phyloP scores from a whole-genome alignment of 2,797 vertebrate species.

The Melanotaenia maccullochi region DNA sequence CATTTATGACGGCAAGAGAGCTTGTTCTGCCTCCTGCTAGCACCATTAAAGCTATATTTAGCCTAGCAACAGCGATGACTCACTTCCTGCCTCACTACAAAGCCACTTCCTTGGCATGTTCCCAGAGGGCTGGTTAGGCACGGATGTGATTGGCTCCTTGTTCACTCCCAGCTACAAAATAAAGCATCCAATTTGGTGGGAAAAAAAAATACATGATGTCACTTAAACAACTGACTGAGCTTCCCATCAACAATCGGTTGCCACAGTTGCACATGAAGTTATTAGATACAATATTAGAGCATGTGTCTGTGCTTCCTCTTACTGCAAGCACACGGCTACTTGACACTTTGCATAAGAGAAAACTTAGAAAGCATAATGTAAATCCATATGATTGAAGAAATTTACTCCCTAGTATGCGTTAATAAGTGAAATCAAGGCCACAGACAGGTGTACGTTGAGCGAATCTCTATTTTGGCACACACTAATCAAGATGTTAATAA shows the following conservation, averaged over 20 bases:
- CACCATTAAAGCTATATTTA: slow-evolving; percentile 79
- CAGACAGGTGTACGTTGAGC: neutral
- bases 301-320: slow-evolving; percentile 5
- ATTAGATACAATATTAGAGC: neutral
- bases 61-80: slow-evolving; percentile 82
- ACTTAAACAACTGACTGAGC: slow-evolving; percentile 46
- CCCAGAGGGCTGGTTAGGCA: slow-evolving; percentile 65
- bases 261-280: slow-evolving; percentile 14
- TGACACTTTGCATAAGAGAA: slow-evolving; percentile 1
- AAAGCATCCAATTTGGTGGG: slow-evolving; percentile 57
- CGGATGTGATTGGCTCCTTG: slow-evolving; percentile 66
- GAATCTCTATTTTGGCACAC: slow-evolving; percentile 2
- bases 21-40: slow-evolving; percentile 57
- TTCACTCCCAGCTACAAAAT: slow-evolving; percentile 54
- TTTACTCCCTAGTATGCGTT: neutral
- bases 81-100: slow-evolving; percentile 83
- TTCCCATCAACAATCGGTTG: slow-evolving; percentile 12
- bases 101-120: slow-evolving; percentile 80
- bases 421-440: slow-evolving; percentile 13
- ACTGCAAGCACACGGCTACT: neutral
- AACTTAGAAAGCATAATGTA: slow-evolving; percentile 9
- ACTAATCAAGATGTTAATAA: slow-evolving; percentile 8
- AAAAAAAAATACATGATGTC: slow-evolving; percentile 31
- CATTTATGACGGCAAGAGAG: slow-evolving; percentile 53
- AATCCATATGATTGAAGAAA: slow-evolving; percentile 4